Conservation (phyloP, 1,140 invertebrate genomes). For the Neotoxoptera formosana region DNA sequence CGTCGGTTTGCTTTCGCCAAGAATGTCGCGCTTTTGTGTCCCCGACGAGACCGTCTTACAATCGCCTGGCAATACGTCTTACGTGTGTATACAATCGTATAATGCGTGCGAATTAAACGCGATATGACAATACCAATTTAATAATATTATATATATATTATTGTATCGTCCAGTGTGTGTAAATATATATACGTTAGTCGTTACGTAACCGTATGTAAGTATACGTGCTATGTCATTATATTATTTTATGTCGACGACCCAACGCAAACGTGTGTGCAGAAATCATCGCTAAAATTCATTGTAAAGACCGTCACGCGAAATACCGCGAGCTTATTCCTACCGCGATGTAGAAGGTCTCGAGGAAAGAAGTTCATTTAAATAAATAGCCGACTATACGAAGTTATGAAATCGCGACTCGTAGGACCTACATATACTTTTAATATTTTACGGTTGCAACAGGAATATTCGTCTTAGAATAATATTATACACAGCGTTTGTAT, state of each 20-base stretch:
- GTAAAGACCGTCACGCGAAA: background rate
- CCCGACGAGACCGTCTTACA: background rate
- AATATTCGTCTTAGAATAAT: too few species aligned
- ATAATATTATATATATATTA: background rate
- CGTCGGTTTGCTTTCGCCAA: background rate
- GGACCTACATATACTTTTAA: background rate
- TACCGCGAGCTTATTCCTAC: background rate
- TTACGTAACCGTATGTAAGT: background rate
- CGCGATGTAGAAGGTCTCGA: background rate
- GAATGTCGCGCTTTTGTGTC: slow-evolving; percentile 1
- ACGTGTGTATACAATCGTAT: background rate
- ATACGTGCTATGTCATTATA: too few species aligned
- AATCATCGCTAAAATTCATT: background rate
- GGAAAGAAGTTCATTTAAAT: background rate
- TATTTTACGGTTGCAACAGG: background rate
- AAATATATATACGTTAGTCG: too few species aligned
- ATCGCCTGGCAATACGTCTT: background rate
- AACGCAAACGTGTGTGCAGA: background rate
- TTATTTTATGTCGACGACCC: background rate
- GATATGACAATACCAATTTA: background rate
- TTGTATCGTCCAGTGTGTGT: background rate
- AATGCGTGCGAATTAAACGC: background rate
- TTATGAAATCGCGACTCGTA: background rate
- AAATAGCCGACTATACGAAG: background rate
- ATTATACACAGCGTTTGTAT: too few species aligned